A percentile compares a stretch with the other conserved stretches of the same genome.
Conservation (phyloP, 2,113 vertebrate genomes). For the Ibidorhyncha struthersii region DNA sequence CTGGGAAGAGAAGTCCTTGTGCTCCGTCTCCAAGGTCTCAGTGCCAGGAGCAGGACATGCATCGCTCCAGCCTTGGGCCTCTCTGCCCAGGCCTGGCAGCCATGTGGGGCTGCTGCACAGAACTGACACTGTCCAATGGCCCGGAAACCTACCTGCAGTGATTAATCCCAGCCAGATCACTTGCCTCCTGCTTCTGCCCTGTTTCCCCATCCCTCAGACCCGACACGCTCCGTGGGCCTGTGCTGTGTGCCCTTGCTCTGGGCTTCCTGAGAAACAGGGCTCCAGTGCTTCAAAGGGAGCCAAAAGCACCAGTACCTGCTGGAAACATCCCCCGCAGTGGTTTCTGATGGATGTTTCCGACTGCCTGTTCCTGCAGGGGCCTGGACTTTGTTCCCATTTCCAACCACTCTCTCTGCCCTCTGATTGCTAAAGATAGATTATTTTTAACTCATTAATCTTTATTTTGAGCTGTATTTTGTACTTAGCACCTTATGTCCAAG, state of each 20-base stretch:
- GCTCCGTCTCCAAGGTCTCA: accelerated
- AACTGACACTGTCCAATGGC: accelerated
- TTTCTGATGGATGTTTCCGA: neutral
- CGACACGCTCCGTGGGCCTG: neutral
- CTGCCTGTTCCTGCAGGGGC: neutral
- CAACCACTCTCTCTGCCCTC: neutral
- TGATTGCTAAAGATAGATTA: neutral
- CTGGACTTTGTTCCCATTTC: neutral
- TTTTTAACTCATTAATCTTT: neutral
- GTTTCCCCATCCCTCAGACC: neutral
- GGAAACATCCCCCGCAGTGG: neutral
- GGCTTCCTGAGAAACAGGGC: neutral
- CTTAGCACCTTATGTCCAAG: neutral
- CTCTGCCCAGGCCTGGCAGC: neutral
- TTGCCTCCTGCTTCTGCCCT: neutral
- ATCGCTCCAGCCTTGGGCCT: accelerated
- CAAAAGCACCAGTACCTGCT: neutral
- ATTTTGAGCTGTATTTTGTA: neutral
- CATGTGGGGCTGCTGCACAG: accelerated
- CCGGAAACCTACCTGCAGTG: neutral
- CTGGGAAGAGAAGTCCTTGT: neutral
- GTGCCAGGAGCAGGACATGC: accelerated
- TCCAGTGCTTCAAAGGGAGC: neutral
- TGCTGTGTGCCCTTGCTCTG: neutral
- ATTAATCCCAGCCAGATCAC: neutral